Conservation (phyloP, 2,888 invertebrate genomes). For the Coecobrya sp. region DNA sequence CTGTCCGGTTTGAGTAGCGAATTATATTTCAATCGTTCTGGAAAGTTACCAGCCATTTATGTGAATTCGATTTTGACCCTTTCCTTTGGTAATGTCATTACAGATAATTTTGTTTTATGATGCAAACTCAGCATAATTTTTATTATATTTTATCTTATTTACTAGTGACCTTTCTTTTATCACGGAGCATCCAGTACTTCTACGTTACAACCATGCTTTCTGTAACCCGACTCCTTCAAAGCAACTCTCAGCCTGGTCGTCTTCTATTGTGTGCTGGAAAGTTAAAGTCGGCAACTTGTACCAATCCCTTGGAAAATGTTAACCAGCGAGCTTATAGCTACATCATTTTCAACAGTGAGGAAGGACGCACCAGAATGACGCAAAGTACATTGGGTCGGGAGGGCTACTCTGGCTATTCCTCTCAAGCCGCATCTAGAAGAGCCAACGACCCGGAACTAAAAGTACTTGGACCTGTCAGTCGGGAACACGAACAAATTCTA, state of each 20-base stretch:
- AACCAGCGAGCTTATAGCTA: constrained; percentile 46
- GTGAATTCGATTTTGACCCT: too few species aligned
- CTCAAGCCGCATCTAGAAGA: constrained; percentile 50
- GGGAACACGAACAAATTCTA: constrained; percentile 71
- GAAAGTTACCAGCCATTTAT: too few species aligned
- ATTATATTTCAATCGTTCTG: too few species aligned
- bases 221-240: constrained; percentile 16
- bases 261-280: constrained; percentile 34
- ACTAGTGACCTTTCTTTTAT: too few species aligned
- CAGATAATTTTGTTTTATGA: too few species aligned
- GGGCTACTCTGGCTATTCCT: constrained; percentile 60
- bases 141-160: too few species aligned
- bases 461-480: constrained; percentile 59
- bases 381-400: constrained; percentile 56
- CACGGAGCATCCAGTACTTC: background rate
- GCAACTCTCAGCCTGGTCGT: background rate
- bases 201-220: constrained; percentile 52
- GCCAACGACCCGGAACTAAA: constrained; percentile 11
- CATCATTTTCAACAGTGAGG: constrained; percentile 60
- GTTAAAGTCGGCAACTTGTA: constrained; percentile 41
- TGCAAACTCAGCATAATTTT: too few species aligned
- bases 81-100: too few species aligned
- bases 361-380: constrained; percentile 47
- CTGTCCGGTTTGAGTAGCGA: too few species aligned
- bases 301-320: constrained; percentile 6